Evolutionary conservation across 2,888 invertebrate genomes (phyloP).

Genomic region (Xestia rhomboidea): DNA sequence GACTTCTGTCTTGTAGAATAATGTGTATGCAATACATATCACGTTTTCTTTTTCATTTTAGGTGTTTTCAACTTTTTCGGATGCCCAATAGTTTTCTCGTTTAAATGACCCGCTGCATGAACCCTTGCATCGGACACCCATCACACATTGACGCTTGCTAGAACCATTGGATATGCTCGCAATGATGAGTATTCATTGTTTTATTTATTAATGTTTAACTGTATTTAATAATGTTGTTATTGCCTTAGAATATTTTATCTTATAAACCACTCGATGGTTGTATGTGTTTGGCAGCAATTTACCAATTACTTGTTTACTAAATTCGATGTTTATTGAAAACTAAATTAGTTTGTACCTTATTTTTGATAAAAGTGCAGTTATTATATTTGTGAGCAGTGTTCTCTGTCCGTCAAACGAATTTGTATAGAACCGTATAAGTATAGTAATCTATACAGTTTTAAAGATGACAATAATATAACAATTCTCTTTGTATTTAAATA

Average conservation of each 20-base stretch:
- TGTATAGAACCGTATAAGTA: conserved; percentile 26
- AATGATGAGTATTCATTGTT: conserved; percentile 90
- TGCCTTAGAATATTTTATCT: conserved; percentile 69
- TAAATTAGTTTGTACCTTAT: conserved; percentile 38
- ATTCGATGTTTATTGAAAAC: conserved; percentile 39
- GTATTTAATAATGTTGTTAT: conserved; percentile 71
- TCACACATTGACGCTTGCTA: conserved; percentile 86
- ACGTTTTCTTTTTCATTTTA: conserved; percentile 90
- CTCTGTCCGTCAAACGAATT: conserved; percentile 48
- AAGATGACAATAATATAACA: conserved; percentile 65
- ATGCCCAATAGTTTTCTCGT: conserved; percentile 91
- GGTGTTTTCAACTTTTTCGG: conserved; percentile 91
- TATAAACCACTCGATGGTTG: conserved; percentile 53
- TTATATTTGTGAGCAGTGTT: conserved; percentile 36
- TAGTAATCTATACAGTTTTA: conserved; percentile 39
- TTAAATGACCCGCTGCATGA: conserved; percentile 89
- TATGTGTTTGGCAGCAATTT: conserved; percentile 48
- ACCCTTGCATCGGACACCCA: conserved; percentile 80
- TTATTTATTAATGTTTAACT: conserved; percentile 80
- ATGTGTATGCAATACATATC: conserved; percentile 83
- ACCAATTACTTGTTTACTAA: conserved; percentile 37
- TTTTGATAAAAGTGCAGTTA: conserved; percentile 23
- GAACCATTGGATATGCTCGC: conserved; percentile 87
- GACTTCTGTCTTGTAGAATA: conserved; percentile 69
- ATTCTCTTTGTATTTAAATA: conserved; percentile 45